Evolutionary conservation across 2,888 invertebrate genomes (phyloP), one percentile per base, ranked within the genome.

Genomic region (Ditula angustiorana): DNA sequence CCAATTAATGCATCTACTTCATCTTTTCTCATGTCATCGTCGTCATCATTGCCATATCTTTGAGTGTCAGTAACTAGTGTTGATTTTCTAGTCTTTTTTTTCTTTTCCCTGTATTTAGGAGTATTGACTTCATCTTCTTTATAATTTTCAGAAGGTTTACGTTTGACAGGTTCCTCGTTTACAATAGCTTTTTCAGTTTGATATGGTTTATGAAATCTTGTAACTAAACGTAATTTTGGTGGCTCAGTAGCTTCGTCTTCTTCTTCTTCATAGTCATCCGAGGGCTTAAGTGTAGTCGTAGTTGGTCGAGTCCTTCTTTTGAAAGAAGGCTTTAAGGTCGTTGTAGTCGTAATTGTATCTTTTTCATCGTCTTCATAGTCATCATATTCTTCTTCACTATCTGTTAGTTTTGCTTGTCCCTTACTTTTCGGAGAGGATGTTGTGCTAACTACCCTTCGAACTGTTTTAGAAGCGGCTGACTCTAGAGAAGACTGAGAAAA

Each of bases 31-130:
- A 81, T 80, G 62, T 90, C 84, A 56, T 86, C 84, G 26, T 69
- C 67, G 2, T 84, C 79, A 41, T 78, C 86, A 67, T 87, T 82
- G 4, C 88, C 90, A 69, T 93, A 93, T 13, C 79, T 82, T 68
- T 90, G 83, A 24, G 90, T 85, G 57, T 93, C 93, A 2, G 92
- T 93, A 0, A 93, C 88, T 63, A 90, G 73, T 2, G 93, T 93
- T 24, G 87, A 92, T 72, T 88, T 86, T 5, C 83, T 78, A 11
- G 79, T 80, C 70, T 91, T 92, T 53, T 83, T 91, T 72, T 90
- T 88, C 75, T 90, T 92, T 75, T 88, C 92, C 70, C 80, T 83
- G 61, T 86, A 88, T 70, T 85, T 87, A 8, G 89, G 87, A 47
- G 71, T 52, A 1, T 35, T 24, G 5, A 56, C 64, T 2, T 74